Base-by-base conservation (phyloP, 2,888 invertebrate species). In the Hipparchia semele region DNA sequence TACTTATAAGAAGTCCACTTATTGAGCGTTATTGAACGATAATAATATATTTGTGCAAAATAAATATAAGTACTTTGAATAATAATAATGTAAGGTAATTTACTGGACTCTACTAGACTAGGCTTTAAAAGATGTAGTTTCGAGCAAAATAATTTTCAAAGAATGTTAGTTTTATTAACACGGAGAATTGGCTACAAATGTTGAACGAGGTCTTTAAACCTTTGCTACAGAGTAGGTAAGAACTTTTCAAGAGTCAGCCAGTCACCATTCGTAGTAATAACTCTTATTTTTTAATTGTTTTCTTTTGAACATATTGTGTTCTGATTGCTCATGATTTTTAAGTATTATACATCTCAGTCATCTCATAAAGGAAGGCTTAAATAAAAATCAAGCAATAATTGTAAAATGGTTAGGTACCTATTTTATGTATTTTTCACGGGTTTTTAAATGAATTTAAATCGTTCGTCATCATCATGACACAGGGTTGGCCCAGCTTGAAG, bases 191-290 rank as follows among this genome's bases (percentile, higher is more conserved):
- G 51, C 64, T 65, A 23, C 9, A 33, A 10, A 51, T 6, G 51
- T 45, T 65, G 51, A 33, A 51, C 23, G 9, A 65, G 64, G 23
- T 65, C 23, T 51, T 51, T 53, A 23, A 23, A 65, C 64, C 64
- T 65, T 33, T 65, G 51, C 64, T 51, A 64, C 23, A 23, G 64
- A 64, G 9, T 23, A 64, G 4, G 3, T 33, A 33, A 10, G 10
- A 12, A 61, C 5, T 39, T 2, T 39, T 23, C 23, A 39, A 61
- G 49, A 64, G 64, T 64, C 64, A 64, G 64, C 51, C 64, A 64
- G 23, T 23, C 51, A 64, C 51, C 64, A 51, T 51, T 62, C 13
- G 8, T 23, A 58, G 23, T 49, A 46, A 23, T 65, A 53, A 53
- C 51, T 6, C 33, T 65, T 53, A 10, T 51, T 13, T 53, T 33